A percentile compares a stretch with the other conserved stretches of the same genome.
Evolutionary conservation across 1,140 invertebrate genomes (phyloP).

Genomic region (Drosophila nigrodunni): DNA sequence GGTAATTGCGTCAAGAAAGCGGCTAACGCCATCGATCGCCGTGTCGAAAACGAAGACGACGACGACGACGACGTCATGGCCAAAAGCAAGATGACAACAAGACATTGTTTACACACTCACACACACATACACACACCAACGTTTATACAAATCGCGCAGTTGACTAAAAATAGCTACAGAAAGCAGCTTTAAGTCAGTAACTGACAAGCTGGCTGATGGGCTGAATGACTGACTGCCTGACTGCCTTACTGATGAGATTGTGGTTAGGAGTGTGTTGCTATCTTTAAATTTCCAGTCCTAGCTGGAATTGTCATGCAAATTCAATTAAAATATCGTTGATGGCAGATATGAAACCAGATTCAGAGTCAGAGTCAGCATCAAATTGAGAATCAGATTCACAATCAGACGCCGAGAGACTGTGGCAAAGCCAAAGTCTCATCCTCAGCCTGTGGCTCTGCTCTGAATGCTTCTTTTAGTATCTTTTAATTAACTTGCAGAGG

Average conservation of each 20-base stretch:
- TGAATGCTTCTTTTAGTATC: conserved; percentile 70
- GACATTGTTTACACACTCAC: conserved; percentile 61
- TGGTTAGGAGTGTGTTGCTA: conserved; percentile 18
- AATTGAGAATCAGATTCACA: conserved; percentile 1
- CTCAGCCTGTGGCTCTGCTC: background rate
- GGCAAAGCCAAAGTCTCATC: background rate
- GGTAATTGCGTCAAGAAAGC: conserved; percentile 61
- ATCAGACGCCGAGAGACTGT: background rate
- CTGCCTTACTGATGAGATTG: conserved; percentile 37
- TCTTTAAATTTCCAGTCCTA: conserved; percentile 41
- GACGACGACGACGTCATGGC: conserved; percentile 28
- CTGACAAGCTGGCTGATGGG: background rate
- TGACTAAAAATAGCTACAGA: conserved; percentile 65
- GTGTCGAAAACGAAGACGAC: background rate
- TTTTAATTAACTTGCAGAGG: conserved; percentile 74
- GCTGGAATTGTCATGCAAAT: conserved; percentile 75
- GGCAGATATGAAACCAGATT: conserved; percentile 16
- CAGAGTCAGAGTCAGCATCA: background rate
- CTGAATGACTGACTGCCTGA: conserved; percentile 29
- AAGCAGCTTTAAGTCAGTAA: conserved; percentile 1
- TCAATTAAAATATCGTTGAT: conserved; percentile 75
- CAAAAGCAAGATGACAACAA: conserved; percentile 6
- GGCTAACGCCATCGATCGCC: conserved; percentile 31
- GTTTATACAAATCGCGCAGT: conserved; percentile 66
- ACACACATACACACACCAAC: conserved; percentile 41